Evolutionary conservation across 2,888 invertebrate genomes (phyloP), one percentile per base, ranked within the genome.

Genomic region (Parapristionchus giblindavisi): DNA sequence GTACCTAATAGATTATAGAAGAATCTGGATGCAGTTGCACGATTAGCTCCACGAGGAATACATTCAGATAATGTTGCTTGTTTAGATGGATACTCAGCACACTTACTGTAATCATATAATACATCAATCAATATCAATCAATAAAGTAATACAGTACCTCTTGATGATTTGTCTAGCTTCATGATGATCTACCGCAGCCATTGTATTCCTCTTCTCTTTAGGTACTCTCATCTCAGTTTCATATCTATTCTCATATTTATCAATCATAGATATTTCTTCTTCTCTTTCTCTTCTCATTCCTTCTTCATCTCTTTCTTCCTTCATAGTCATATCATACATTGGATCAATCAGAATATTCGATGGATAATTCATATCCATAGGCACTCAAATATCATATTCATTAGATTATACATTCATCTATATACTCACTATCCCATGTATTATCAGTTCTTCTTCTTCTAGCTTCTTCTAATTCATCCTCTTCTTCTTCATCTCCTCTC

Each of bases 371-470:
- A 48, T 48, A 48, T 48, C 48, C 48, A 48, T 21, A n/a, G n/a
- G n/a, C n/a, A n/a, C n/a, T n/a, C n/a, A n/a, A n/a, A n/a, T n/a
- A n/a, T n/a, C n/a, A n/a, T n/a, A n/a, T n/a, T n/a, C n/a, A n/a
- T n/a, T n/a, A n/a, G n/a, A n/a, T n/a, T n/a, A n/a, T n/a, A n/a
- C n/a, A n/a, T n/a, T n/a, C n/a, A n/a, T n/a, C n/a, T n/a, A 21
- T 3, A 4, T 4, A 29, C 63, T 40, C 14, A 63, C 63, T 43
- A 63, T 63, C 63, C 38, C 63, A 40, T 2, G 43, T 27, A 40
- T 63, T 40, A 11, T 43, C 63, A 63, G 40, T 63, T 63, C 63
- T 63, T 40, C 63, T 63, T 24, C 63, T 63, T 63, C 63, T 63
- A 11, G 63, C 63, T 63, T 63, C 63, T 63, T 63, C 63, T 43